A percentile compares a stretch with the other conserved stretches of the same genome.
These are phyloP conservation scores for Whitmania pigra DNA, from an alignment of 1,140 invertebrate species.

Conservation along the genomic window DNA sequence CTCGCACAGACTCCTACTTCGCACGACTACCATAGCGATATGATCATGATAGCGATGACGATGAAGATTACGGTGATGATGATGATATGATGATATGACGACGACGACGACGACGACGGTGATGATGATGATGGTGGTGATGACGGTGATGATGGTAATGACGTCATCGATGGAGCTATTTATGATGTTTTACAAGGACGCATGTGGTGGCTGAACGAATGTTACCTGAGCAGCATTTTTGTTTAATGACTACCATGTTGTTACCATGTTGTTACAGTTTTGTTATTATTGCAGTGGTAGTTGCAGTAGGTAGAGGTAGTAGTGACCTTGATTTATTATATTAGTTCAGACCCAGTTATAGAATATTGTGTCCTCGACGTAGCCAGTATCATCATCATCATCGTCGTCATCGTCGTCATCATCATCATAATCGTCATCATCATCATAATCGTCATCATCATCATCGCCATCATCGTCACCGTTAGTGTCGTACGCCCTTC, in stretches of 20 bases:
- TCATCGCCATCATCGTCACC: background rate
- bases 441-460: no score
- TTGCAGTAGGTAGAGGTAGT: no score
- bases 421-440: background rate
- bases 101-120: background rate
- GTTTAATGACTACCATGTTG: background rate
- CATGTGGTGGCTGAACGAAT: background rate
- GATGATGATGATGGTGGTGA: constrained; percentile 1
- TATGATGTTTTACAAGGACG: background rate
- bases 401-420: background rate
- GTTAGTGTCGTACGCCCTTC: background rate
- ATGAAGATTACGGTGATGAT: background rate
- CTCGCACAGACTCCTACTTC: no score
- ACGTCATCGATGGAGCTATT: background rate
- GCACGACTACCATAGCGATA: no score
- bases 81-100: background rate
- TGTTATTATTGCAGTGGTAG: background rate
- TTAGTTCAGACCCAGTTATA: background rate
- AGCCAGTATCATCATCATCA: background rate
- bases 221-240: no score
- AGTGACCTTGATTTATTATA: no score
- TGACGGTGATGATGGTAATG: background rate
- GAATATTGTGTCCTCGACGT: background rate
- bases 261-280: background rate
- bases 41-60: background rate